These are phyloP conservation scores for Thereva unica DNA, from an alignment of 2,888 invertebrate species.

Conservation along the genomic window DNA sequence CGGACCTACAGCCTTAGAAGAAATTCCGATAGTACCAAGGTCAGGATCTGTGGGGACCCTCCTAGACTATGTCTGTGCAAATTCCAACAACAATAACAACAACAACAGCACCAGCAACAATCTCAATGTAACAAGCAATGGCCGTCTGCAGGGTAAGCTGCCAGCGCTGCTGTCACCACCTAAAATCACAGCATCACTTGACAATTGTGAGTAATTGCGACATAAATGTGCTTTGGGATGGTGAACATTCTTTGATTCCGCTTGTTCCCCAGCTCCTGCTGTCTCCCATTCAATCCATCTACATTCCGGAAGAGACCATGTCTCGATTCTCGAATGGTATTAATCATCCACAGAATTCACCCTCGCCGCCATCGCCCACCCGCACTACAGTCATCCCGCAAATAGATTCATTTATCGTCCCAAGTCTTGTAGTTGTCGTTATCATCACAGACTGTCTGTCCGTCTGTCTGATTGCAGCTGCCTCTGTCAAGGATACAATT, in stretches of 20 bases:
- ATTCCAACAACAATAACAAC: not conserved
- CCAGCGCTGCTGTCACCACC: slow-evolving; percentile 43
- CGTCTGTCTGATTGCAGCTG: slow-evolving; percentile 1
- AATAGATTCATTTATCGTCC: slow-evolving; percentile 8
- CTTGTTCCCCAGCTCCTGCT: not conserved
- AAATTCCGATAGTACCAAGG: slow-evolving; percentile 33
- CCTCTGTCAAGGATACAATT: slow-evolving; percentile 32
- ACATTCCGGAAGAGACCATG: no score
- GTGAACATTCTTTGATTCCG: slow-evolving; percentile 1
- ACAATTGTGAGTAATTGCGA: slow-evolving; percentile 43
- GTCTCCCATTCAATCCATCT: no score
- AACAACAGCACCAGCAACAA: not conserved
- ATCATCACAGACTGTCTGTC: slow-evolving; percentile 16
- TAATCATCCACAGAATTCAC: slow-evolving; percentile 5
- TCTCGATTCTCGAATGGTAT: not conserved
- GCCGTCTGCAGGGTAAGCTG: slow-evolving; percentile 41
- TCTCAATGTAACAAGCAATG: slow-evolving; percentile 1
- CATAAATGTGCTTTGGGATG: slow-evolving; percentile 19
- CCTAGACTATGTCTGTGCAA: slow-evolving; percentile 35
- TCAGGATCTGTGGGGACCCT: slow-evolving; percentile 43
- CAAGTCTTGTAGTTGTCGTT: slow-evolving; percentile 26
- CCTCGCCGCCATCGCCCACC: no score
- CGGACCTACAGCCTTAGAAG: slow-evolving; percentile 12
- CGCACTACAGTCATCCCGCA: not conserved
- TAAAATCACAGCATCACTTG: slow-evolving; percentile 41